Evolutionary conservation across 2,113 vertebrate species (phyloP), one percentile per base, ranked within the genome.

Genomic region (Lanius collurio): DNA sequence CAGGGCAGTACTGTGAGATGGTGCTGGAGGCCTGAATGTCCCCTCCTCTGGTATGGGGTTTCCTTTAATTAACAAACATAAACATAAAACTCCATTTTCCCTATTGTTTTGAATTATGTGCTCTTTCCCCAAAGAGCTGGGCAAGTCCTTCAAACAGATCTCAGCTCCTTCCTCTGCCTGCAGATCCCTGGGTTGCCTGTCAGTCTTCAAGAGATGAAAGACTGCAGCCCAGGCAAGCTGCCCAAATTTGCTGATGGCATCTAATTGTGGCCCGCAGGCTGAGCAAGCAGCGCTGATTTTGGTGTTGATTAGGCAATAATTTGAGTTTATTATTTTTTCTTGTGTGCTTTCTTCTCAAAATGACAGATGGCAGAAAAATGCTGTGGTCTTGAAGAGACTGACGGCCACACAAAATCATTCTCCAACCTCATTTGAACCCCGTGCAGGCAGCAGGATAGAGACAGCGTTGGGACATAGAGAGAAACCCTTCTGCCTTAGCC

Each of bases 221-320:
- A 89, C 93, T 84, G 86, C 95, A 97, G 89, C 80, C 86, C 93
- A 95, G 95, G 95, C 93, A 96, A 93, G 91, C 89, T 97, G 96
- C 94, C 94, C 93, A 93, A 86, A 95, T 95, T 83, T 92, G 95
- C 93, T 97, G 96, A 97, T 96, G 94, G 91, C 91, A 94, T 97
- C 95, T 97, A 95, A 95, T 94, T 92, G 95, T 94, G 94, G 91
- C 91, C 95, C 0, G 68, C 93, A 91, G 96, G 95, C 96, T 97
- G 93, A 96, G 94, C 93, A 96, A 95, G 89, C 83, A 96, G 89
- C 80, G 16, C 89, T 92, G 91, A 97, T 96, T 95, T 94, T 68
- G 81, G 73, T 85, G 79, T 93, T 96, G 93, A 97, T 97, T 94
- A 93, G 94, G 89, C 91, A 94, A 97, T 96, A 89, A 95, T 95